These are phyloP conservation scores for Lampris incognitus DNA, from an alignment of 2,113 vertebrate species.

Conservation along the genomic window DNA sequence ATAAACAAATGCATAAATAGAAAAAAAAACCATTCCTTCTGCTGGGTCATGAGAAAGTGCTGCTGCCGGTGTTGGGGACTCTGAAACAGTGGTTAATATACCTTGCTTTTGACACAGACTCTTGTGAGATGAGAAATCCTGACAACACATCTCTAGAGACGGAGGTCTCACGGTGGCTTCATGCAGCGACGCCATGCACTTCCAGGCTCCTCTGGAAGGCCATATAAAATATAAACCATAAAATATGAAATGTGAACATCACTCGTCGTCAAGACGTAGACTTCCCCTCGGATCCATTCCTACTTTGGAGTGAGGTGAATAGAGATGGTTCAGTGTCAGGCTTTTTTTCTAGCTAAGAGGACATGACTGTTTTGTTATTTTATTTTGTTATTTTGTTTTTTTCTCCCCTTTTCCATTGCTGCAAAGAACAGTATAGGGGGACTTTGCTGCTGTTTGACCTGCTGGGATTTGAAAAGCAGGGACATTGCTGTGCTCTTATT, in stretches of 20 bases:
- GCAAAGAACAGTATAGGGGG: constrained; percentile 67
- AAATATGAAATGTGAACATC: constrained; percentile 55
- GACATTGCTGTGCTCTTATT: constrained; percentile 80
- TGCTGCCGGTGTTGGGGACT: constrained; percentile 73
- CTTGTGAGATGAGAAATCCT: constrained; percentile 76
- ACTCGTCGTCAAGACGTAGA: constrained; percentile 68
- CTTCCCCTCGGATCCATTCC: constrained; percentile 68
- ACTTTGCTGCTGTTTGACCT: constrained; percentile 83
- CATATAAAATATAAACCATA: constrained; percentile 54
- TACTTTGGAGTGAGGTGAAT: constrained; percentile 66
- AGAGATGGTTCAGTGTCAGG: constrained; percentile 65
- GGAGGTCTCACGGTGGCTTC: constrained; percentile 43
- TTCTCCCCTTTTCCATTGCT: constrained; percentile 69
- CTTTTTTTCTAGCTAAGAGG: constrained; percentile 77
- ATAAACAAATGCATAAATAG: too few species aligned
- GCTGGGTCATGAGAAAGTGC: constrained; percentile 65
- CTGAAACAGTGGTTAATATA: constrained; percentile 56
- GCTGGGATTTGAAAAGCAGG: constrained; percentile 73
- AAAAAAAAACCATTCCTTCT: constrained; percentile 79
- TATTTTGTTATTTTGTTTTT: too few species aligned
- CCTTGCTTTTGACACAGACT: constrained; percentile 74
- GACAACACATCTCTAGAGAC: constrained; percentile 54
- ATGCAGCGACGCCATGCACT: constrained; percentile 42
- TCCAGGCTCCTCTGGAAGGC: constrained; percentile 35
- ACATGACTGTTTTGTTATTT: constrained; percentile 69